Evolutionary conservation across 2,888 invertebrate genomes (phyloP).

Genomic region (Cerastoderma edule): DNA sequence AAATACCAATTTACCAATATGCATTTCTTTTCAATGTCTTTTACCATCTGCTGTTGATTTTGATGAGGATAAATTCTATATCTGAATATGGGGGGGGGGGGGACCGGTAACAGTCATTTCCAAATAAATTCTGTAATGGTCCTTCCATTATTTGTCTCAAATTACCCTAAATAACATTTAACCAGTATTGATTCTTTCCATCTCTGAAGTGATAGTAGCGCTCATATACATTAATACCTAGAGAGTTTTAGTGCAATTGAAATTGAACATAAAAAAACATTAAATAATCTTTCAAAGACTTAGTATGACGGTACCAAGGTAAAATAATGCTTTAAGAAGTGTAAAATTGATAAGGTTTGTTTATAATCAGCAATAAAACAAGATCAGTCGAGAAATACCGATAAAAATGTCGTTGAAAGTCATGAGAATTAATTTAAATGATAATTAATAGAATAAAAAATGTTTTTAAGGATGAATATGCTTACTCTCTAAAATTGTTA

Average conservation of each 20-base stretch:
- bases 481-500: too few relatives aligned
- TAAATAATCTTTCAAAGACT: not conserved
- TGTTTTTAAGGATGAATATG: too few relatives aligned
- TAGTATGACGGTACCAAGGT: not conserved
- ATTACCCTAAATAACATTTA: constrained; percentile 2
- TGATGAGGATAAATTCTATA: too few relatives aligned
- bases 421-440: too few relatives aligned
- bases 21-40: not conserved
- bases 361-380: not conserved
- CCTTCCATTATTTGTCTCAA: not conserved
- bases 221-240: not conserved
- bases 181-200: not conserved
- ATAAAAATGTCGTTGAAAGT: too few relatives aligned
- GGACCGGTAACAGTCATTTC: not conserved
- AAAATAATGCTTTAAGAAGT: not conserved
- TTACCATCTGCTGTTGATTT: too few relatives aligned
- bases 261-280: too few relatives aligned
- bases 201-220: not conserved
- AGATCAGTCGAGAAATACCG: too few relatives aligned
- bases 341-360: not conserved
- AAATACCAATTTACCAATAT: not conserved
- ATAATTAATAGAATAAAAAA: too few relatives aligned
- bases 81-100: too few relatives aligned
- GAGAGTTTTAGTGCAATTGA: not conserved
- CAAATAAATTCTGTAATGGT: constrained; percentile 10